phyloP scores from a whole-genome alignment of 2,113 vertebrate species.

The Helogale parvula region DNA sequence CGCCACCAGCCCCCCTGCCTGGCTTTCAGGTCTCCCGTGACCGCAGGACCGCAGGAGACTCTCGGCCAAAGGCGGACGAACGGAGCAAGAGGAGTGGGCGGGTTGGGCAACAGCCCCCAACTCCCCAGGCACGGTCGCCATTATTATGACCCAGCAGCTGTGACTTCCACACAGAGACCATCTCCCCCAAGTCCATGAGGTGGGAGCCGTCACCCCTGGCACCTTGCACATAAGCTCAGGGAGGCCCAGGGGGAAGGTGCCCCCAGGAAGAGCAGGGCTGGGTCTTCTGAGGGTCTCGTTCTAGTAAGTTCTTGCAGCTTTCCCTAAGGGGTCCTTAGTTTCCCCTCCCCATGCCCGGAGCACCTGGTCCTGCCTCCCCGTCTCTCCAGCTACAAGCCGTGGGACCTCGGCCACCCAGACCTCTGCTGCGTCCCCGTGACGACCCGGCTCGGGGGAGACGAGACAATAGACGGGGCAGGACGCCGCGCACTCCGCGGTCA shows the following conservation, averaged over 20 bases:
- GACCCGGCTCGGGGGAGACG: neutral
- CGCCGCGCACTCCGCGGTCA: fast-evolving
- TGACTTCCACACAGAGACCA: fast-evolving
- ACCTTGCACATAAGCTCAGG: neutral
- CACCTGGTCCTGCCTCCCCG: neutral
- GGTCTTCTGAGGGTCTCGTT: neutral
- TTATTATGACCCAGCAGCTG: neutral
- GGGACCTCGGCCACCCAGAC: fast-evolving
- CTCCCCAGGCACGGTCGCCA: fast-evolving
- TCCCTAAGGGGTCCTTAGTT: fast-evolving
- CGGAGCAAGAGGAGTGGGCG: fast-evolving
- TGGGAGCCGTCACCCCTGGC: fast-evolving
- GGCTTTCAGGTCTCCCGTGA: neutral
- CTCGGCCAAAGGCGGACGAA: neutral
- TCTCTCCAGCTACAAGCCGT: neutral
- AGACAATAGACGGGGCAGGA: neutral
- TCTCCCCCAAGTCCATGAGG: neutral
- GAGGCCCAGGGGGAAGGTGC: neutral
- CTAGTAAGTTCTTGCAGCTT: no score
- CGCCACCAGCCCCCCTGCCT: fast-evolving
- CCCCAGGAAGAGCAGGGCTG: neutral
- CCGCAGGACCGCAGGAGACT: no score
- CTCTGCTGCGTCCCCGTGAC: neutral
- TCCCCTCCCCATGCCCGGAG: fast-evolving
- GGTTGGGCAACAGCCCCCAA: neutral